Conservation (phyloP, 30 jellyfish, hydroid and myxozoan species). For the Aurelia sp. region DNA sequence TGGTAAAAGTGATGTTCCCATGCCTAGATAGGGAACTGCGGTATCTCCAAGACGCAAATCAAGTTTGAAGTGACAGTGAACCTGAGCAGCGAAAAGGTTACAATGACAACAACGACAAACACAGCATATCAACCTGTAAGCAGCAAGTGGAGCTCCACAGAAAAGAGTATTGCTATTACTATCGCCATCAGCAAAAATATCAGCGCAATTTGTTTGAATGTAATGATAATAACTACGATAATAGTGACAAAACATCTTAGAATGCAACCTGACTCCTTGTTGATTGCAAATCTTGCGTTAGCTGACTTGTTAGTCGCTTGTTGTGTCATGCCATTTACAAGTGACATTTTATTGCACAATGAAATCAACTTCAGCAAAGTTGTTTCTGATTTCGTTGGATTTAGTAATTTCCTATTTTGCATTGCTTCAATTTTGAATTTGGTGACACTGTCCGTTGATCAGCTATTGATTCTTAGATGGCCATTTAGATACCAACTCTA, state of each 20-base stretch:
- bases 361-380: constrained; percentile 1
- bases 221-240: constrained; percentile 20
- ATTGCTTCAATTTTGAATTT: constrained; percentile 55
- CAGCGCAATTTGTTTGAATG: constrained; percentile 9
- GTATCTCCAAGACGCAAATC: no score
- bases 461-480: constrained; percentile 9
- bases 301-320: constrained; percentile 49
- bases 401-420: constrained; percentile 53
- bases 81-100: not conserved
- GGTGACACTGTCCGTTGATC: constrained; percentile 41
- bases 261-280: constrained; percentile 10
- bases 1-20: no score
- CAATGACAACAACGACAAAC: not conserved
- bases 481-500: constrained; percentile 31
- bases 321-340: constrained; percentile 41
- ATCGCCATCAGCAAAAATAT: not conserved
- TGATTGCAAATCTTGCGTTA: constrained; percentile 41
- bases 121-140: constrained; percentile 16
- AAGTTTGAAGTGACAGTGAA: no score
- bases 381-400: constrained; percentile 18
- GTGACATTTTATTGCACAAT: not conserved
- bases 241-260: constrained; percentile 17
- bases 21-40: no score
- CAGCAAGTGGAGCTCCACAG: constrained; percentile 22
- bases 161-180: not conserved